A percentile compares a stretch with the other conserved stretches of the same genome.
phyloP scores from a whole-genome alignment of 2,113 vertebrate species.

The Corvus cornix region DNA sequence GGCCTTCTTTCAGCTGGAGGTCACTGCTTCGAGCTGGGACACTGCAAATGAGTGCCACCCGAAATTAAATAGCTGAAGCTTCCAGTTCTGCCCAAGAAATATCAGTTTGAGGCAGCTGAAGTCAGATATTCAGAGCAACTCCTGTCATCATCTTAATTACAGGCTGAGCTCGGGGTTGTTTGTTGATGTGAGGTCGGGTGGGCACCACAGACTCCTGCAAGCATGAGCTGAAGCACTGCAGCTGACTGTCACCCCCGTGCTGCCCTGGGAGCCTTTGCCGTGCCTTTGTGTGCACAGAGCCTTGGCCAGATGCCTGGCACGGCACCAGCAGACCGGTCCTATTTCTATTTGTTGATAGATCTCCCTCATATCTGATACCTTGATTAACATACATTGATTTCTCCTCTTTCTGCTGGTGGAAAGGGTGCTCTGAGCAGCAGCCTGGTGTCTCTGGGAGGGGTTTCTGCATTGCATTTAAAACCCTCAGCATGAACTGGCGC shows the following conservation, averaged over 20 bases:
- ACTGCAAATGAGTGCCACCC: background rate
- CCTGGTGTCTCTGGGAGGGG: background rate
- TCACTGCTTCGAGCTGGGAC: background rate
- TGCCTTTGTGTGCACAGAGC: background rate
- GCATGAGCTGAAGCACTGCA: background rate
- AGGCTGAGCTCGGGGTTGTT: background rate
- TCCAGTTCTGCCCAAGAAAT: background rate
- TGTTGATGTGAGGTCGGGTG: background rate
- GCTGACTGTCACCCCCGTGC: background rate
- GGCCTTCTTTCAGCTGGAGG: background rate
- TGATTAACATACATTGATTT: constrained; percentile 18
- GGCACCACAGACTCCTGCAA: background rate
- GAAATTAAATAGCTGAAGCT: background rate
- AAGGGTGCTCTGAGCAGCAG: background rate
- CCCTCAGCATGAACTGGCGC: background rate
- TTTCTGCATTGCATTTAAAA: background rate
- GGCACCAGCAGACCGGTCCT: background rate
- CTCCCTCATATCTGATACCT: background rate
- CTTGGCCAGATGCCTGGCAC: background rate
- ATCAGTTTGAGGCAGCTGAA: background rate
- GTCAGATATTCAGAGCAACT: background rate
- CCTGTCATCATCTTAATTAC: background rate
- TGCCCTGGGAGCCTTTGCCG: background rate
- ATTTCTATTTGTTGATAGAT: background rate
- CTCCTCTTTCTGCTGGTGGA: background rate